Evolutionary conservation across 2,113 vertebrate species (phyloP), one percentile per base, ranked within the genome.

Genomic region (Cynopterus brachyotis): DNA sequence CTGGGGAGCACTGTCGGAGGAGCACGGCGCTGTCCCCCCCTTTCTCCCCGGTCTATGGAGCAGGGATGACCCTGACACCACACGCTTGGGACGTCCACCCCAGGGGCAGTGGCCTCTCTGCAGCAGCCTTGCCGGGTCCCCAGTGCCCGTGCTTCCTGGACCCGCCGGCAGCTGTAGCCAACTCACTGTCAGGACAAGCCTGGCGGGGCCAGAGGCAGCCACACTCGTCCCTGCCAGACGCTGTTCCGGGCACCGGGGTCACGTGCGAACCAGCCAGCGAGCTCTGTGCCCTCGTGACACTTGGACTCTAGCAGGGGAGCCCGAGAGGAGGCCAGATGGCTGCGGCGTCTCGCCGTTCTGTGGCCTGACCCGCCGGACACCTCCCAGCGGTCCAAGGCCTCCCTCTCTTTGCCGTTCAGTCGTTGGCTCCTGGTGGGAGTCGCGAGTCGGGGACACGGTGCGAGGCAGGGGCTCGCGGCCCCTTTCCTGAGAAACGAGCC

Each of bases 361-460:
- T 3, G 35, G 47, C 37, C 59, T 11, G 22, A 42, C 13, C 37
- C 35, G 7, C 15, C 32, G 15, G 59, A 8, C 50, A 4, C 13
- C 30, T 0, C 40, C 5, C 12, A 0, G 20, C 3, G 19, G 20
- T 16, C 45, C 6, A 0, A 62, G 40, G 67, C 66, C 72, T 16
- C 45, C 50, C 67, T 50, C 12, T 2, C 15, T n/a, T 5, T 28
- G 24, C 67, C 35, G 4, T 9, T 70, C 4, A 0, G 59, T 24
- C 3, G 5, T 9, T 9, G 64, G 55, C 60, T 85, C 6, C 0
- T 15, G 37, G 28, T 6, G 24, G 70, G 62, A 42, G 91, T 72
- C 60, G 15, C 15, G 6, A 47, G n/a, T 32, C 32, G 55, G 11
- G 66, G 40, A 32, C 28, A 16, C 0, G 0, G 40, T 4, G 0